A percentile compares a stretch with the other conserved stretches of the same genome.
Conservation (phyloP, 2,888 invertebrate genomes). For the Drosophila birchii region DNA sequence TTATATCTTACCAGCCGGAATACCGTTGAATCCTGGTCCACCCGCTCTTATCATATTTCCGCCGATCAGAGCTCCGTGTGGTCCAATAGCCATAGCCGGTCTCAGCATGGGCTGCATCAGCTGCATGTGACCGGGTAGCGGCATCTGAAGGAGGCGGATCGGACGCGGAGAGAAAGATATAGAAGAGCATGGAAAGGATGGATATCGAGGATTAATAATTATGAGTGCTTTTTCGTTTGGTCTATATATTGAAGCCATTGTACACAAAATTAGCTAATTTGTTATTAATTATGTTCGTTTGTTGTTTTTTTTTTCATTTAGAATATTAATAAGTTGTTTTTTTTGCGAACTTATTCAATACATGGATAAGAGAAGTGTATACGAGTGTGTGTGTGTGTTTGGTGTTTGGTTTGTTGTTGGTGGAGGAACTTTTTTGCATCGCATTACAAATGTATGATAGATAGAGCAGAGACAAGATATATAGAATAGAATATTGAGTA, state of each 20-base stretch:
- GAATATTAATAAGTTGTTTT: conserved; percentile 69
- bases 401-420: conserved; percentile 44
- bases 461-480: conserved; percentile 52
- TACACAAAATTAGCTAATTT: conserved; percentile 80
- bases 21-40: conserved; percentile 80
- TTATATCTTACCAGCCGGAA: conserved; percentile 82
- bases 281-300: conserved; percentile 69
- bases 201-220: conserved; percentile 45
- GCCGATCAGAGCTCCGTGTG: conserved; percentile 82
- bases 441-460: conserved; percentile 78
- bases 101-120: conserved; percentile 84
- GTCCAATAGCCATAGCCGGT: conserved; percentile 83
- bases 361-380: conserved; percentile 57
- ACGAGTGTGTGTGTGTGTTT: conserved; percentile 28
- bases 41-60: conserved; percentile 82
- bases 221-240: conserved; percentile 36
- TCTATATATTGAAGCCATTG: conserved; percentile 78
- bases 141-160: conserved; percentile 61
- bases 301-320: conserved; percentile 48
- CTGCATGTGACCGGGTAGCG: conserved; percentile 83
- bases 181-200: conserved; percentile 75
- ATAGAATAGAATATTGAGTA: conserved; percentile 48
- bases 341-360: conserved; percentile 67
- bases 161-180: conserved; percentile 55
- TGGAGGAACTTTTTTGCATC: conserved; percentile 75